Evolutionary conservation across 2,888 invertebrate species (phyloP), one percentile per base, ranked within the genome.

Genomic region (Eucera pruinosa): DNA sequence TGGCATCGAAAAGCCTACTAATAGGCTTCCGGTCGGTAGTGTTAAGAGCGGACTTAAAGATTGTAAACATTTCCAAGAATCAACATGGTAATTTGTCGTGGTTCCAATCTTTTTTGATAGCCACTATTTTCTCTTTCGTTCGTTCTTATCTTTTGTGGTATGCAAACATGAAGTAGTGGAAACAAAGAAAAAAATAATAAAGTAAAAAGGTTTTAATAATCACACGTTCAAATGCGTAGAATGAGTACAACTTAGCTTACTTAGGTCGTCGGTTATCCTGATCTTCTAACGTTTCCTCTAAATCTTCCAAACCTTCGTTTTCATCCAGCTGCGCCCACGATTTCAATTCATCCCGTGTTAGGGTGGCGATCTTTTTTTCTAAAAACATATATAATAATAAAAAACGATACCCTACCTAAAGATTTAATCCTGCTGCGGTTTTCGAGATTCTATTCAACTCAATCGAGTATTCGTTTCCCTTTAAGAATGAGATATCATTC

Each of bases 331-430:
- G 93, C 39, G 94, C 93, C 91, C 94, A 93, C 2, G 94, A 94
- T 86, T 93, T 93, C 20, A 95, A 91, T 90, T 96, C 96, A 54
- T 95, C 94, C 86, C 94, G 94, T 71, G 96, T 95, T 87, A 96
- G 92, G 50, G 95, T 95, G 60, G 97, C 96, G 93, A 97, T 96
- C 94, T 97, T 97, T 92, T 95, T 95, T 90, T 97, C 97, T 93
- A 80, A 33, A 66, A 79, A 48, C 39, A 58, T 13, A 62, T 13
- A 66, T 20, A 43, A 52, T 27, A 36, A 33, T 27, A 41, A 9
- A 39, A 27, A 33, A 7, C 33, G 7, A 7, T 20, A 11, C 3
- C 18, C 9, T 0, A 52, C 18, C 15, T 41, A 54, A 47, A 30
- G n/a, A 39, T 30, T 23, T 36, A 23, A 20, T 13, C n/a, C n/a